Base-by-base conservation (phyloP, 2,113 vertebrate species). In the Athene noctua region DNA sequence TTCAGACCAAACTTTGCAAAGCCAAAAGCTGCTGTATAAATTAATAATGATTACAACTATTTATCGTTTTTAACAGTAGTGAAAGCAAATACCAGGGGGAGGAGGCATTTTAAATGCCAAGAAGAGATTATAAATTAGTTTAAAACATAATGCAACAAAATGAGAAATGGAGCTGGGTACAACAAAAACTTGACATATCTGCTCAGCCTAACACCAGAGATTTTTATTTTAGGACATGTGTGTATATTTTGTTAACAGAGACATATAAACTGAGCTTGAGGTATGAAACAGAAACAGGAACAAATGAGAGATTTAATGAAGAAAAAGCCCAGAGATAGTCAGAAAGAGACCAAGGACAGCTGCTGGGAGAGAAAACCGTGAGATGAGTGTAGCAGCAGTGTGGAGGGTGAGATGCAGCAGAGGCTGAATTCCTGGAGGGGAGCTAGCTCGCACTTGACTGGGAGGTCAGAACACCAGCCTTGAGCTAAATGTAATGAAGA, bases 351-450 rank as follows among this genome's bases (percentile, higher is more conserved):
- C 0, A 2, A 82, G 21, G 49, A 21, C 10, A n/a, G 22, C 34
- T 81, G 27, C 38, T 58, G 40, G n/a, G 77, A 66, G 12, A 72
- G 36, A 75, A 67, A 71, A 36, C 13, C 1, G 1, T 22, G 25
- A 54, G 0, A 0, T 59, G 38, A 61, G 21, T 2, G 9, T 70
- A 36, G n/a, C 12, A 73, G 13, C 25, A 25, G 5, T 5, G 1
- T 19, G n/a, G 46, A 88, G 25, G 26, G 8, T 49, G 29, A 80
- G 46, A 57, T 34, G 22, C 42, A 75, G n/a, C 15, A 68, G 46
- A 40, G 32, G 61, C 21, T 70, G 67, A 89, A 52, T 84, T 77
- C 34, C 21, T 78, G 42, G 21, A 51, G 49, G 15, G 11, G 6
- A 88, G 6, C 29, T 66, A 42, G 70, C n/a, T 92, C 2, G 2